Evolutionary conservation across 2,888 invertebrate genomes (phyloP), one percentile per base, ranked within the genome.

Genomic region (Eristalis tenax): DNA sequence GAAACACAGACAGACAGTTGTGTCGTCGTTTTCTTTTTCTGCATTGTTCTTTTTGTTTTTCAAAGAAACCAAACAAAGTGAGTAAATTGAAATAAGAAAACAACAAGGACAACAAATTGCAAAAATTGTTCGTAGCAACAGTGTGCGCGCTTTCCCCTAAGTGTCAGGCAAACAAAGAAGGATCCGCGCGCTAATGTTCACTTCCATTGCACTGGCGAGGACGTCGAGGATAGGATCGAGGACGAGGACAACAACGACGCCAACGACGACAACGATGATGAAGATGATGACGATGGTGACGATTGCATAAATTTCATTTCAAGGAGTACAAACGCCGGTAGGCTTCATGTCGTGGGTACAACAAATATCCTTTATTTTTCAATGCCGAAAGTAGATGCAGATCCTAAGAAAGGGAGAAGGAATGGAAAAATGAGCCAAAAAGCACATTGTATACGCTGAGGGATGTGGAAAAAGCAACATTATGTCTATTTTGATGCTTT

Each of bases 221-320:
- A 50, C 18, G 50, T 5, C 18, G 50, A 50, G 18, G 18, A 50
- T 18, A n/a, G 0, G 43, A n/a, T 6, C n/a, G 50, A 50, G 50
- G 50, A 50, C 50, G 50, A 50, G 50, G 50, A 50, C 50, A 18
- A 50, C 50, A 50, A 50, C 50, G 50, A 50, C 50, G 50, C 5
- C 50, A 50, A 50, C 50, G 50, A 50, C 50, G 50, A 18, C 50
- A 50, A 50, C 50, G 50, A 50, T 50, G 50, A 50, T 50, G 50
- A 50, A 50, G 79, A 76, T 65, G 69, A 69, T 50, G 71, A 59
- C 26, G 79, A 68, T 65, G 69, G 61, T 50, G 71, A 65, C 63
- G 50, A 83, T 83, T 77, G 73, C 73, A 73, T 50, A 57, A 78
- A 69, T 74, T 78, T 78, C 78, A 78, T 78, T 69, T 79, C 69